Base-by-base conservation (phyloP, 2,888 invertebrate genomes). In the Synanthedon tipuliformis region DNA sequence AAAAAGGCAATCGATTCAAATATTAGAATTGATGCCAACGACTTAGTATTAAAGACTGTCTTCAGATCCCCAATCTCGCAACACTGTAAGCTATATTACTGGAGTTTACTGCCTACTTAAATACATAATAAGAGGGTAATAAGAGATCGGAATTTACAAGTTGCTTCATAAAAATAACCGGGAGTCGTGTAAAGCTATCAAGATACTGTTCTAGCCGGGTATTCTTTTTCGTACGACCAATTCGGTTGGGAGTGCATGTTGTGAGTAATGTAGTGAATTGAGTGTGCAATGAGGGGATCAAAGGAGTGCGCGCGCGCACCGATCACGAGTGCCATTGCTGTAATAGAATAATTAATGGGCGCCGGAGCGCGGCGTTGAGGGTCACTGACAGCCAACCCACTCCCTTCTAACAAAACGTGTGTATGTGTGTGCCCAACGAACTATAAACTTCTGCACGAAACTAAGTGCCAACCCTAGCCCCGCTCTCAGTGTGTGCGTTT, bases 341-440 rank as follows among this genome's bases (percentile, higher is more conserved):
- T 80, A 81, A 83, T 83, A 78, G 79, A 81, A 81, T 83, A 83
- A 83, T 84, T 80, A 83, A 82, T 81, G 78, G 81, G 67, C 75
- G 64, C 69, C 62, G 67, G 64, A 68, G 68, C 68, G 64, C 64
- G 56, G 48, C 45, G 50, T 58, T 52, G 66, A 73, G 73, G 78
- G 81, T 80, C 81, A 81, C 71, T 79, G 80, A 77, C 81, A 79
- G 75, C 62, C 61, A 79, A 75, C 62, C 62, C 69, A 65, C 61
- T 60, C 57, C 61, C 62, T 57, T 48, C 57, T 56, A 54, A 57
- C 53, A 56, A 58, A 54, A 45, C 45, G 48, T 53, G 48, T 53
- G 55, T 55, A 55, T 57, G 54, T 54, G 56, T 45, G 45, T 45
- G 13, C 45, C n/a, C 45, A 4, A 45, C 15, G 45, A 45, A 45